Evolutionary conservation across 2,797 vertebrate species (phyloP).

Genomic region (Pseudochaenichthys georgianus): DNA sequence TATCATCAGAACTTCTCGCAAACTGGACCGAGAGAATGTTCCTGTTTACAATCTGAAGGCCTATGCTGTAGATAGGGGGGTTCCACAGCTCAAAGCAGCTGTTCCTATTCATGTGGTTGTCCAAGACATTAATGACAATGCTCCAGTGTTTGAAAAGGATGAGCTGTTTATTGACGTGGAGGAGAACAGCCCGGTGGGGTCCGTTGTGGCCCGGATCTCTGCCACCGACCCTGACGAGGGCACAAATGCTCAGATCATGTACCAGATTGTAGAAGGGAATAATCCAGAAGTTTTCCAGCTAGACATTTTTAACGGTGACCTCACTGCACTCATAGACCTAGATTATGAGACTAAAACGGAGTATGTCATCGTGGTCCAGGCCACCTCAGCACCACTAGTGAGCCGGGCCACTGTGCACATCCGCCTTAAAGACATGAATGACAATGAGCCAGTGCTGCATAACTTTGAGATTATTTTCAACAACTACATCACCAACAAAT

Average conservation of each 20-base stretch:
- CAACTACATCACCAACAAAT: conserved; percentile 98
- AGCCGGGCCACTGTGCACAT: conserved; percentile 95
- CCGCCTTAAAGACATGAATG: conserved; percentile 92
- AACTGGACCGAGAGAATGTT: conserved; percentile 95
- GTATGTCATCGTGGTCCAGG: conserved; percentile 96
- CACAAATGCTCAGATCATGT: conserved; percentile 97
- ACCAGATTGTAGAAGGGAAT: conserved; percentile 98
- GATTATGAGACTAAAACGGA: conserved; percentile 95
- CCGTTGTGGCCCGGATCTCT: conserved; percentile 91
- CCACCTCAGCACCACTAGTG: conserved; percentile 96
- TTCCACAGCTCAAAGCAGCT: conserved; percentile 89
- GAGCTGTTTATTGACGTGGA: conserved; percentile 92
- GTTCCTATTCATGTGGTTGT: conserved; percentile 92
- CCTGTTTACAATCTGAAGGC: conserved; percentile 91
- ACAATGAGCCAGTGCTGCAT: conserved; percentile 91
- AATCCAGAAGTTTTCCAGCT: conserved; percentile 95
- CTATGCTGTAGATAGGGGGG: conserved; percentile 92
- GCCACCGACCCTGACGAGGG: conserved; percentile 95
- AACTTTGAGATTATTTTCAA: conserved; percentile 99
- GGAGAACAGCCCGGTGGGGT: conserved; percentile 95
- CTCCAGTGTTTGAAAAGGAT: conserved; percentile 95
- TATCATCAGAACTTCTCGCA: conserved; percentile 92
- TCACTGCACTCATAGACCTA: conserved; percentile 91
- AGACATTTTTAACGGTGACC: conserved; percentile 94
- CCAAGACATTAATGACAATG: conserved; percentile 96